A percentile compares a stretch with the other conserved stretches of the same genome.
Evolutionary conservation across 2,888 invertebrate genomes (phyloP).

Genomic region (Tipula lateralis): DNA sequence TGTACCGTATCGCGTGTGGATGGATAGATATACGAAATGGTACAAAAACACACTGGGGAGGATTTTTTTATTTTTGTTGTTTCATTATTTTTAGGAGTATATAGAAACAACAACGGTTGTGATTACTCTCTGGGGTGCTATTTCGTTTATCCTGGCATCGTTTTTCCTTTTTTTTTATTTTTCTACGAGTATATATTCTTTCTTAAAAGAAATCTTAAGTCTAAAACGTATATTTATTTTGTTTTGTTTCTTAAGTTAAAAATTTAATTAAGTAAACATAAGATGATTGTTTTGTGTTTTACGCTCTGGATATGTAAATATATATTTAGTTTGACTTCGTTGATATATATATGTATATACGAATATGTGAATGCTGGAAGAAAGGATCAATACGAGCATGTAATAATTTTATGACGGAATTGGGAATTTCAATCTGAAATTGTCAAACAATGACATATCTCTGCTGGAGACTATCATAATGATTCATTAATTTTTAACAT

Average conservation of each 20-base stretch:
- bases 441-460: not conserved
- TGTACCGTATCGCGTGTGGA: not conserved
- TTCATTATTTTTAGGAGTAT: not conserved
- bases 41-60: not conserved
- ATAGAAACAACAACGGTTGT: not conserved
- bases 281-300: not conserved
- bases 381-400: not conserved
- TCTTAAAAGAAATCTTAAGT: not conserved
- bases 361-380: not conserved
- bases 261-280: not conserved
- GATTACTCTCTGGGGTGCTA: constrained; percentile 24
- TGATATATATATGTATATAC: not conserved
- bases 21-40: not conserved
- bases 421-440: not conserved
- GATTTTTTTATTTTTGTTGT: not conserved
- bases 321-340: not conserved
- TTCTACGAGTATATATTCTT: not conserved
- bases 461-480: not conserved
- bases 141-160: not conserved
- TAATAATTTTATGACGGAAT: not conserved
- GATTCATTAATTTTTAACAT: too few species aligned
- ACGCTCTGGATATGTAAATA: not conserved
- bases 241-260: not conserved
- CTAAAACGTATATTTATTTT: not conserved
- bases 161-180: not conserved